Evolutionary conservation across 37 sponge, comb jelly and placozoan genomes (phyloP).

Genomic region (Spongilla lacustris): DNA sequence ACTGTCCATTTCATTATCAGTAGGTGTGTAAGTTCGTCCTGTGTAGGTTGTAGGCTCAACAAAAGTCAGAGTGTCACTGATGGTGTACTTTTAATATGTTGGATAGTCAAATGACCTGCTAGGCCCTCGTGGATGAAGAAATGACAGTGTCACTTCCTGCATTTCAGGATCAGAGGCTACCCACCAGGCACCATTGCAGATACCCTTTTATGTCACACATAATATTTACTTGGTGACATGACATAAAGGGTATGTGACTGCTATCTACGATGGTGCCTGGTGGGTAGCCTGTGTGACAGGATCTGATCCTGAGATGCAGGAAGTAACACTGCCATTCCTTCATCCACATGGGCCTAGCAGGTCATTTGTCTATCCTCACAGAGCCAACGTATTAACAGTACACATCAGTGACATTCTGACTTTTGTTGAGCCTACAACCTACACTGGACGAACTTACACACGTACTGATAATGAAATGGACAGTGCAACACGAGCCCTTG

Average conservation of each 20-base stretch:
- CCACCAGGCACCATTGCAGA: neutral
- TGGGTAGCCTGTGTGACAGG: neutral
- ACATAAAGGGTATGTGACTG: neutral
- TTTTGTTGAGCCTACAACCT: constrained; percentile 19
- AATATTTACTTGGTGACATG: no score
- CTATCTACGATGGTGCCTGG: neutral
- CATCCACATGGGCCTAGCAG: constrained; percentile 51
- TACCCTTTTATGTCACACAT: no score
- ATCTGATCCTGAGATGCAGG: neutral
- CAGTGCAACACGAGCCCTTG: neutral
- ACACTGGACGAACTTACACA: constrained; percentile 14
- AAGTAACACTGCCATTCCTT: constrained; percentile 44
- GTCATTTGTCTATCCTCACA: constrained; percentile 28
- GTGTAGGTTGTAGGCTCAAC: constrained; percentile 30
- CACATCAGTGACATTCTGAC: constrained; percentile 14
- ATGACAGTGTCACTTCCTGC: constrained; percentile 35
- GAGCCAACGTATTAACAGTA: constrained; percentile 13
- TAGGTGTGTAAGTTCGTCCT: neutral
- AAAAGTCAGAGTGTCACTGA: constrained; percentile 1
- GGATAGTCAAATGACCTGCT: constrained; percentile 28
- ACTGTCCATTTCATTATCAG: neutral
- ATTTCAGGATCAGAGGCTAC: neutral
- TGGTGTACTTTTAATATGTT: constrained; percentile 20
- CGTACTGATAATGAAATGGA: neutral
- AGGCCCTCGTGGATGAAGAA: constrained; percentile 59